phyloP scores from a whole-genome alignment of 2,797 vertebrate genomes.

The Crocidura indochinensis region DNA sequence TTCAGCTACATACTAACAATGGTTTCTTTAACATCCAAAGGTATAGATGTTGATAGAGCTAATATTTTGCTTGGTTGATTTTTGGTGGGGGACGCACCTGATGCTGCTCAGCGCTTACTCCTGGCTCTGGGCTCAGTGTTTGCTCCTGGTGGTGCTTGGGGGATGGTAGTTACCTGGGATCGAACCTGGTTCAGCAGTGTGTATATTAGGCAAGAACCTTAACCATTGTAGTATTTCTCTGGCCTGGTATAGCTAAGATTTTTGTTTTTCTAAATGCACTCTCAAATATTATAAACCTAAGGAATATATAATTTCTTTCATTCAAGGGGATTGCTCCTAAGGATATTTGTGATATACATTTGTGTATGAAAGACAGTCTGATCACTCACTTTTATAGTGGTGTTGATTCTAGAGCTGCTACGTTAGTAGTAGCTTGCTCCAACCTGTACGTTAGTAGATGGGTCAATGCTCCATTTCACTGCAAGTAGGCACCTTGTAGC shows the following conservation, averaged over 20 bases:
- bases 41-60: conserved; percentile 36
- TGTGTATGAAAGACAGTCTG: neutral
- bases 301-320: conserved; percentile 25
- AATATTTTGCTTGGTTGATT: conserved; percentile 2
- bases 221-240: no score
- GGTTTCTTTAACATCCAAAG: neutral
- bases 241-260: no score
- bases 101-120: no score
- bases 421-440: neutral
- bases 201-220: no score
- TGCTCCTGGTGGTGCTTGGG: no score
- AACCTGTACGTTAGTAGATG: neutral
- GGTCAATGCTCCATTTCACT: neutral
- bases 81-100: no score
- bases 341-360: neutral
- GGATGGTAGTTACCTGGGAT: no score
- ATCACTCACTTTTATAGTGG: neutral
- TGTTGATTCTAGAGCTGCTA: neutral
- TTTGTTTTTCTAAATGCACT: conserved; percentile 43
- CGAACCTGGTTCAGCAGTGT: no score
- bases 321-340: conserved; percentile 4
- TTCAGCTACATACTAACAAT: no score
- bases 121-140: no score
- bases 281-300: conserved; percentile 9
- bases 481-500: neutral